Conservation (phyloP, 2,113 vertebrate species). For the Spheniscus mendiculus region DNA sequence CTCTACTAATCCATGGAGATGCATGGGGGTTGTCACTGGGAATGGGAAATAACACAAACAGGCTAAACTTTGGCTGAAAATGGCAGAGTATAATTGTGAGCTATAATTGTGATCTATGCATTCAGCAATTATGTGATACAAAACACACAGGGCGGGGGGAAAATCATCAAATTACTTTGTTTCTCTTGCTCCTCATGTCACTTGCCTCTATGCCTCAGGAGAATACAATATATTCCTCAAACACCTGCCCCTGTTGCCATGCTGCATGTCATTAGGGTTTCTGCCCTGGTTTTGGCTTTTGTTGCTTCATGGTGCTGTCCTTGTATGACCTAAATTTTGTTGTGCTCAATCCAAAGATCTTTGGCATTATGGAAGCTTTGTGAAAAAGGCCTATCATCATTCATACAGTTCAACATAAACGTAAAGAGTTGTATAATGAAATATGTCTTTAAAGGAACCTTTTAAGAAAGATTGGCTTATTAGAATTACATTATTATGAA, state of each 20-base stretch:
- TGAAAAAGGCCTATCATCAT: background rate
- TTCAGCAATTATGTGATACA: background rate
- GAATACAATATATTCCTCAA: background rate
- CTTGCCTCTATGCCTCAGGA: background rate
- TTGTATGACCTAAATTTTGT: background rate
- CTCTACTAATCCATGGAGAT: background rate
- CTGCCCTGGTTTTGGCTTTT: background rate
- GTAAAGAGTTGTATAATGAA: background rate
- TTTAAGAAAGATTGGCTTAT: background rate
- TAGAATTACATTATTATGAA: conserved; percentile 4
- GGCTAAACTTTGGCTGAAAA: background rate
- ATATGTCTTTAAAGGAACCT: background rate
- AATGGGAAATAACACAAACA: background rate
- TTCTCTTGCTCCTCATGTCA: background rate
- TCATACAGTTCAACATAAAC: background rate
- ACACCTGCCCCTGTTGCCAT: background rate
- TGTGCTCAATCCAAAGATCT: background rate
- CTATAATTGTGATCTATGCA: background rate
- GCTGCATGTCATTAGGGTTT: background rate
- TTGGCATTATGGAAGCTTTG: background rate
- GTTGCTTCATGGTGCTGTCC: background rate
- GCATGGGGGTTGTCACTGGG: background rate
- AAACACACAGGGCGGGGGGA: background rate
- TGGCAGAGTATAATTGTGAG: background rate
- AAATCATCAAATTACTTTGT: background rate